Base-by-base conservation (phyloP, 2,888 invertebrate species). In the Melanophora roralis region DNA sequence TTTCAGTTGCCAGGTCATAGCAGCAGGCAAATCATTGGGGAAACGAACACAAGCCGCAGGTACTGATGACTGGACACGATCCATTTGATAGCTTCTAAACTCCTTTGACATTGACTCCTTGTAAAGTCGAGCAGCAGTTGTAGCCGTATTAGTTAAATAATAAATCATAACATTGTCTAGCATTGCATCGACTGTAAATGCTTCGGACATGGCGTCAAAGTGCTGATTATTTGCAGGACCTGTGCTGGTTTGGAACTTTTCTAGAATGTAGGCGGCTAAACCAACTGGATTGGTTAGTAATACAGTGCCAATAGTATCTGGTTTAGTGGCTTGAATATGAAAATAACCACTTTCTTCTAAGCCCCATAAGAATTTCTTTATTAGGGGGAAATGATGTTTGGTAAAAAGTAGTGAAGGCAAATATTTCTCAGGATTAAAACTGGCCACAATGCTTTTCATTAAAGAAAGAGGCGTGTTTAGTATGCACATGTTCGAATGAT, bases 311-410 rank as follows among this genome's bases (percentile, higher is more conserved):
- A 96, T 90, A 0, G 97, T 96, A 85, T 97, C 97, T 9, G 97
- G 97, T 87, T 96, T 97, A 0, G 97, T 96, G 0, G 95, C 93
- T 87, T 97, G 97, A 1, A 97, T 83, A 86, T 97, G 96, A 83
- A 94, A 87, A 83, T 94, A 93, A 0, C 93, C 93, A n/a, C 83
- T 84, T 86, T 93, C 93, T 72, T 85, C 62, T 0, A 91, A 1
- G 0, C 89, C 14, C 2, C 64, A 21, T 3, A 36, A 12, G 0
- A 86, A 85, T 27, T 84, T 86, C 0, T 86, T 83, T 19, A 83
- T 83, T 0, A 91, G 14, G 0, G 92, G 92, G 69, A 91, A 91
- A 78, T 92, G 88, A 87, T 93, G 90, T 8, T 90, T 87, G 0
- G 91, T 91, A 7, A 93, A 91, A 2, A 94, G 86, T 11, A 93